These are phyloP conservation scores for Metallyticus violacea DNA, from an alignment of 2,888 invertebrate species.

Conservation along the genomic window DNA sequence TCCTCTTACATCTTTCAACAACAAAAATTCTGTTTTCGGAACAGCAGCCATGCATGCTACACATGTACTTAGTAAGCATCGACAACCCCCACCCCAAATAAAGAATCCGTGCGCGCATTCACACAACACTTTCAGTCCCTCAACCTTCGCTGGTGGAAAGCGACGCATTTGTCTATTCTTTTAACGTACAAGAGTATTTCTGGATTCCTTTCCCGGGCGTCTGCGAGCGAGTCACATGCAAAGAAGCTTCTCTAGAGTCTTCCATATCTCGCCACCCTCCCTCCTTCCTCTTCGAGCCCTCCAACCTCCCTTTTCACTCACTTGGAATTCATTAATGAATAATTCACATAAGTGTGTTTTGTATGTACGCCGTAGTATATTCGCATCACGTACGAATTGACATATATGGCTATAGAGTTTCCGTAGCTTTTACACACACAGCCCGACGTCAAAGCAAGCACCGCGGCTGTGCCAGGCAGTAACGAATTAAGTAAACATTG, in stretches of 20 bases:
- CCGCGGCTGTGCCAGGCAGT: background rate
- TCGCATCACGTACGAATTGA: background rate
- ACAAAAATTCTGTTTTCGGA: background rate
- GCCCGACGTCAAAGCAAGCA: background rate
- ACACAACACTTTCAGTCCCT: background rate
- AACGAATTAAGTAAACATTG: background rate
- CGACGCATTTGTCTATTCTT: constrained; percentile 11
- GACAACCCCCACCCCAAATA: background rate
- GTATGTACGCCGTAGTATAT: background rate
- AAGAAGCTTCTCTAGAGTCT: background rate
- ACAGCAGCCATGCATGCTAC: background rate
- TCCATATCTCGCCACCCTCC: background rate
- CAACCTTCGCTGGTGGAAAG: background rate
- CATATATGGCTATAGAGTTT: background rate
- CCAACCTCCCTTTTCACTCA: background rate
- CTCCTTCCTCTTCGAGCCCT: background rate
- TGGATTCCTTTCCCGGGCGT: background rate
- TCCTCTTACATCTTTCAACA: background rate
- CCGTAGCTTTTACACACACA: background rate
- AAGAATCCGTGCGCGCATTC: background rate
- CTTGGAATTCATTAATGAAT: constrained; percentile 24
- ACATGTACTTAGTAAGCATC: background rate
- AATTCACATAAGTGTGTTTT: constrained; percentile 16
- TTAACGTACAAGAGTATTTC: constrained; percentile 10
- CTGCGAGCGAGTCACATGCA: background rate